Evolutionary conservation across 2,888 invertebrate species (phyloP), one percentile per base, ranked within the genome.

Genomic region (Tyria jacobaeae): DNA sequence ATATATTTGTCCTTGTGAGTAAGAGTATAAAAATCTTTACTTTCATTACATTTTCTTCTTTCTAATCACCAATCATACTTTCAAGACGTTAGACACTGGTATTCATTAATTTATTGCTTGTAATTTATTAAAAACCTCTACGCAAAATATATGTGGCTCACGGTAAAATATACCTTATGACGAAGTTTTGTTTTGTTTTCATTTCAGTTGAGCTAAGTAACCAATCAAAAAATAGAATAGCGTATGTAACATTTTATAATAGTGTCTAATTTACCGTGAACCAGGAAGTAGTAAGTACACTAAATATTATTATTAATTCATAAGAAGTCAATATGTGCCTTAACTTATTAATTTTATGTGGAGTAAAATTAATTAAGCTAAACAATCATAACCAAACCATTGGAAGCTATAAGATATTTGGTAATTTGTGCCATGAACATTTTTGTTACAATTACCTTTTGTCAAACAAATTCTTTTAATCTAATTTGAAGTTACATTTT

Each of bases 241-340:
- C 21, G 9, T 21, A 21, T 5, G 10, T 12, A 21, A 44, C 12
- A 44, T 21, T 12, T 21, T 21, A 1, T 44, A 3, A 10, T 21
- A 44, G 12, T 3, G 21, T 10, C 35, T 27, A 53, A 24, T 51
- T 66, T 67, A 50, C 64, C 21, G 53, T 57, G 25, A 51, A 52
- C 17, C 15, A 50, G 62, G 53, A 60, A 52, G 41, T 67, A 50
- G 62, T 44, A 39, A 39, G 21, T 52, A 72, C 49, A 68, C 66
- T 74, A 72, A 66, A 66, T 57, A 48, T 68, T 75, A 76, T 31
- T 50, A 74, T 68, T 71, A 75, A 77, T 77, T 77, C 78, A 76
- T 77, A 77, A 77, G 78, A 77, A 75, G 71, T 76, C 68, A 71
- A 73, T 65, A 70, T 56, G 55, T 66, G 56, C 63, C 68, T 70